Conservation (phyloP, 2,113 vertebrate genomes). For the Ploceus nigricollis region DNA sequence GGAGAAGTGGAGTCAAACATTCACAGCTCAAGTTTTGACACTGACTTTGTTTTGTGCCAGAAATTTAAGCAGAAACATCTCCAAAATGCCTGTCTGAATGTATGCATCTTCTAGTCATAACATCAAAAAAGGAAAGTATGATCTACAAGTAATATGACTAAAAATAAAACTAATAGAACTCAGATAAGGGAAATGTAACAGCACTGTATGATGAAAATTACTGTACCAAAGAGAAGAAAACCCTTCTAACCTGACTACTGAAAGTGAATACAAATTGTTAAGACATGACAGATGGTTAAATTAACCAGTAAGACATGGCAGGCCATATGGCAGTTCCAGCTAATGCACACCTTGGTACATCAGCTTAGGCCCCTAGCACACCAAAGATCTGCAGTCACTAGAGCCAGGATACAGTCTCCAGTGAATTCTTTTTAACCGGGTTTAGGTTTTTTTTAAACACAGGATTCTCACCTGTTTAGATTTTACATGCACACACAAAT, state of each 20-base stretch:
- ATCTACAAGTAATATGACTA: not conserved
- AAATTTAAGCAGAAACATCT: not conserved
- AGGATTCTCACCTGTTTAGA: not conserved
- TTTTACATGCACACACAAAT: not conserved
- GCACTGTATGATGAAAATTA: not conserved
- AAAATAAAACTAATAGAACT: not conserved
- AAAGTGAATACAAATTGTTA: not conserved
- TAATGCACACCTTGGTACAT: constrained; percentile 16
- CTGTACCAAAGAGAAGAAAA: not conserved
- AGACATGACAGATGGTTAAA: constrained; percentile 54
- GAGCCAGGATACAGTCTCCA: not conserved
- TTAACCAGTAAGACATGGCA: constrained; percentile 20
- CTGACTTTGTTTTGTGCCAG: not conserved
- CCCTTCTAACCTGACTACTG: not conserved
- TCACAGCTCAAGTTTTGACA: not conserved
- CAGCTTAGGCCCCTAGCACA: not conserved
- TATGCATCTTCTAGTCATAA: not conserved
- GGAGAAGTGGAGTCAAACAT: not conserved
- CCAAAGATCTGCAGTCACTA: not conserved
- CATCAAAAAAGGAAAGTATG: accelerated
- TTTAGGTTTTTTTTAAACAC: not conserved
- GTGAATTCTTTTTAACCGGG: not conserved
- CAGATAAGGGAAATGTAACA: not conserved
- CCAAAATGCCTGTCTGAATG: not conserved
- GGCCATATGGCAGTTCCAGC: constrained; percentile 45